These are phyloP conservation scores for Epirrita christyi DNA, from an alignment of 2,888 invertebrate genomes.

Conservation along the genomic window DNA sequence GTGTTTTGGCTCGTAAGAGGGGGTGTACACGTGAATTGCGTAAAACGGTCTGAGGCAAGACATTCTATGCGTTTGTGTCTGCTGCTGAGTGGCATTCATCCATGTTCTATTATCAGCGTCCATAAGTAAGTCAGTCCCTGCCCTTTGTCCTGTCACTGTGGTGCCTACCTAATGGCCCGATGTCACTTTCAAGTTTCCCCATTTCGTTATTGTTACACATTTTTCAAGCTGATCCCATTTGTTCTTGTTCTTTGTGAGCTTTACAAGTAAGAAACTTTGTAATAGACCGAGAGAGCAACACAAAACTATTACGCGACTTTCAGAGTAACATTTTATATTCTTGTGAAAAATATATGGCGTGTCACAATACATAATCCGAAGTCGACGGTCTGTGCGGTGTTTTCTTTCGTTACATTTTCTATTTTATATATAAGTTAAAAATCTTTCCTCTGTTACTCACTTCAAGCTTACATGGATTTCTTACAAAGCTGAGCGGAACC, in stretches of 20 bases:
- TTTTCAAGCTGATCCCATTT: conserved; percentile 71
- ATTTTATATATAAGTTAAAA: conserved; percentile 10
- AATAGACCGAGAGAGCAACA: conserved; percentile 55
- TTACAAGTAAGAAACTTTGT: conserved; percentile 53
- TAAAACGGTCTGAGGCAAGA: too few species aligned
- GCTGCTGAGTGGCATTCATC: too few species aligned
- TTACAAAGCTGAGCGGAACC: too few species aligned
- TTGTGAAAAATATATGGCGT: conserved; percentile 36
- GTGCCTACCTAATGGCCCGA: conserved; percentile 63
- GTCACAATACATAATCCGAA: conserved; percentile 25
- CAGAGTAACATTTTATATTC: conserved; percentile 39
- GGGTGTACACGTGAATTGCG: too few species aligned
- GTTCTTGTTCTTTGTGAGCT: conserved; percentile 58
- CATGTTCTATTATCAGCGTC: too few species aligned
- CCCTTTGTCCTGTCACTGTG: conserved; percentile 43
- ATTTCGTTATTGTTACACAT: conserved; percentile 72
- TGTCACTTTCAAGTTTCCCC: conserved; percentile 70
- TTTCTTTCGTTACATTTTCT: conserved; percentile 12
- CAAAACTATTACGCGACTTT: conserved; percentile 45
- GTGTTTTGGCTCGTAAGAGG: too few species aligned
- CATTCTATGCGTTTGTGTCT: too few species aligned
- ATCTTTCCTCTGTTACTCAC: conserved; percentile 5
- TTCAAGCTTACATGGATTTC: background rate
- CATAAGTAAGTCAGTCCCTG: conserved; percentile 2
- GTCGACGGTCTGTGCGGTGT: conserved; percentile 14